Evolutionary conservation across 2,888 invertebrate species (phyloP).

Genomic region (Orgyia antiqua): DNA sequence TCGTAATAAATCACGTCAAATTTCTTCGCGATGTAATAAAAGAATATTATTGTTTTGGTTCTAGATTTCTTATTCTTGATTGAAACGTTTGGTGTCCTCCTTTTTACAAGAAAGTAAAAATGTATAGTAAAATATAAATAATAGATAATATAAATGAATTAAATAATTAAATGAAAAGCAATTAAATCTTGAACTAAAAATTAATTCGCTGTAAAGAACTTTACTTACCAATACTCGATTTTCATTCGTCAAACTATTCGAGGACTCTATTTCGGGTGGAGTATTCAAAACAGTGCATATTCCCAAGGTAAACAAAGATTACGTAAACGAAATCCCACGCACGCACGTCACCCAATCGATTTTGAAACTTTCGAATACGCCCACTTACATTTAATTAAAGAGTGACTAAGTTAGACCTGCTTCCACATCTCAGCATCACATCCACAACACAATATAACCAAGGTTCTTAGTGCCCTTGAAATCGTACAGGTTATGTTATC

Average conservation of each 20-base stretch:
- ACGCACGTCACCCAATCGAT: slow-evolving; percentile 76
- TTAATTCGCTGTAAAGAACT: no score
- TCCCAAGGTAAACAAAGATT: slow-evolving; percentile 77
- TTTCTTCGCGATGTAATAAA: no score
- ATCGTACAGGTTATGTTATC: slow-evolving; percentile 76
- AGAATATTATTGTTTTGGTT: no score
- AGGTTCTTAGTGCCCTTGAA: slow-evolving; percentile 67
- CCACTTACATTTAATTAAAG: slow-evolving; percentile 65
- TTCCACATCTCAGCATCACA: slow-evolving; percentile 50
- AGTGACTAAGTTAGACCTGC: slow-evolving; percentile 48
- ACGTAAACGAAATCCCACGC: slow-evolving; percentile 77
- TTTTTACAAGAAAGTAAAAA: no score
- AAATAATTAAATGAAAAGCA: no score
- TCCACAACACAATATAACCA: slow-evolving; percentile 53
- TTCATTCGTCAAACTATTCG: slow-evolving; percentile 20
- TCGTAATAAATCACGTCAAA: no score
- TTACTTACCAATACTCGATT: slow-evolving; percentile 35
- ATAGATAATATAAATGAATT: no score
- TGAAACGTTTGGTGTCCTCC: no score
- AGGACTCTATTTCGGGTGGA: slow-evolving; percentile 30
- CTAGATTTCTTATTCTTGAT: no score
- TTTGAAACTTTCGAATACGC: slow-evolving; percentile 77
- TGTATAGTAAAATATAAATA: no score
- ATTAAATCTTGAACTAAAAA: no score
- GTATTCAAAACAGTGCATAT: slow-evolving; percentile 64